These are phyloP conservation scores for Oplegnathus fasciatus DNA, from an alignment of 2,113 vertebrate species.

Conservation along the genomic window DNA sequence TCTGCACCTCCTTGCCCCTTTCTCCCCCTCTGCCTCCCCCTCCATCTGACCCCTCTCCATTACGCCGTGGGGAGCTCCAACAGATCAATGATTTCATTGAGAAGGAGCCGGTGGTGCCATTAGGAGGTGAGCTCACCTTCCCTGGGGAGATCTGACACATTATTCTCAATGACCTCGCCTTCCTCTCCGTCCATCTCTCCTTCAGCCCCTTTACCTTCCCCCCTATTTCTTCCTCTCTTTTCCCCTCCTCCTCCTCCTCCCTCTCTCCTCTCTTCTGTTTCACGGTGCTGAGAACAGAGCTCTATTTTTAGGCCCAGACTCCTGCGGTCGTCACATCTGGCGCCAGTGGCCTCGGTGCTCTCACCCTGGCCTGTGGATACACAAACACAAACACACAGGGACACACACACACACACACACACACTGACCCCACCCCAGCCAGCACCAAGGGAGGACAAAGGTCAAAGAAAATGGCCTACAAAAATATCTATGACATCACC, in stretches of 20 bases:
- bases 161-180: constrained; percentile 79
- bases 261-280: constrained; percentile 70
- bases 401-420: constrained; percentile 34
- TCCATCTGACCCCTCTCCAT: constrained; percentile 69
- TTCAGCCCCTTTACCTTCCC: constrained; percentile 54
- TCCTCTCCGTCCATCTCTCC: constrained; percentile 48
- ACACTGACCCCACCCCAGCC: constrained; percentile 59
- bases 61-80: constrained; percentile 54
- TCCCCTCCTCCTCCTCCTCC: constrained; percentile 43
- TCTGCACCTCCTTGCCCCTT: constrained; percentile 43
- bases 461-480: constrained; percentile 70
- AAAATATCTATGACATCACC: constrained; percentile 80
- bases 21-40: constrained; percentile 3
- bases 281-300: constrained; percentile 83
- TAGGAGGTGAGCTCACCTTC: constrained; percentile 86
- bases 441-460: constrained; percentile 72
- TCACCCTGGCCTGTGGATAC: constrained; percentile 77
- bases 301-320: constrained; percentile 86
- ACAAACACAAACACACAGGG: constrained; percentile 64
- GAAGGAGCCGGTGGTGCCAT: constrained; percentile 81
- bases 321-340: constrained; percentile 88
- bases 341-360: constrained; percentile 82
- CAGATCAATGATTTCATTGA: constrained; percentile 87
- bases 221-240: constrained; percentile 38
- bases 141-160: constrained; percentile 68